A percentile compares a stretch with the other conserved stretches of the same genome.
phyloP scores from a whole-genome alignment of 2,113 vertebrate genomes.

The Polypterus bichir region DNA sequence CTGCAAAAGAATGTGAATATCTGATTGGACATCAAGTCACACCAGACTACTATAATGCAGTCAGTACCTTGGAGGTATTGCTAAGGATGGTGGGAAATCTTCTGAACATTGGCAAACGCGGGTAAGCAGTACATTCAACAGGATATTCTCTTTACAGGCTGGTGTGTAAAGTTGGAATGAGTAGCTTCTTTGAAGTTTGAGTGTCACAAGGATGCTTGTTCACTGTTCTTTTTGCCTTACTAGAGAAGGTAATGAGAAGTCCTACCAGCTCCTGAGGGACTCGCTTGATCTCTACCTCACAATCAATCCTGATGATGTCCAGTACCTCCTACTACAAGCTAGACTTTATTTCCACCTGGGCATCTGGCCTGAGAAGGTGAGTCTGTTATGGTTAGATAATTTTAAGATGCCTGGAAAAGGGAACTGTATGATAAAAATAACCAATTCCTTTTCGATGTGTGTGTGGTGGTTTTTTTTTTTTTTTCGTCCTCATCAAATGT shows the following conservation, averaged over 20 bases:
- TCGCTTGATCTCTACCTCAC: conserved; percentile 92
- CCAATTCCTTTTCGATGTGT: background rate
- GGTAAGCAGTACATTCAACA: conserved; percentile 48
- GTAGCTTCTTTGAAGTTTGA: no score
- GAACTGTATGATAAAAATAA: background rate
- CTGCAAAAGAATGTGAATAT: conserved; percentile 86
- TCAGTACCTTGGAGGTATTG: conserved; percentile 79
- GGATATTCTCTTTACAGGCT: no score
- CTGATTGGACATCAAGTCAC: conserved; percentile 89
- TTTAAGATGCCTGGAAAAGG: background rate
- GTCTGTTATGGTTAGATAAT: background rate
- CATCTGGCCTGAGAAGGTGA: conserved; percentile 98
- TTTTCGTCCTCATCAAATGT: background rate
- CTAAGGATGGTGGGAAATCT: conserved; percentile 96
- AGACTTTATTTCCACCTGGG: conserved; percentile 93
- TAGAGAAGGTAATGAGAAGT: conserved; percentile 91
- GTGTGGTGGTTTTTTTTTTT: background rate
- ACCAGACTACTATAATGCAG: conserved; percentile 80
- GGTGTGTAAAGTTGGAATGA: no score
- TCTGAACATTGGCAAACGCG: conserved; percentile 82
- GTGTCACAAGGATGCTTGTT: background rate
- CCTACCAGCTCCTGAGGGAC: conserved; percentile 88
- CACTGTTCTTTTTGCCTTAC: conserved; percentile 5
- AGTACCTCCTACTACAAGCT: conserved; percentile 88
- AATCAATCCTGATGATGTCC: conserved; percentile 92